Evolutionary conservation across 2,113 vertebrate species (phyloP), one percentile per base, ranked within the genome.

Genomic region (Poeciliopsis prolifica): DNA sequence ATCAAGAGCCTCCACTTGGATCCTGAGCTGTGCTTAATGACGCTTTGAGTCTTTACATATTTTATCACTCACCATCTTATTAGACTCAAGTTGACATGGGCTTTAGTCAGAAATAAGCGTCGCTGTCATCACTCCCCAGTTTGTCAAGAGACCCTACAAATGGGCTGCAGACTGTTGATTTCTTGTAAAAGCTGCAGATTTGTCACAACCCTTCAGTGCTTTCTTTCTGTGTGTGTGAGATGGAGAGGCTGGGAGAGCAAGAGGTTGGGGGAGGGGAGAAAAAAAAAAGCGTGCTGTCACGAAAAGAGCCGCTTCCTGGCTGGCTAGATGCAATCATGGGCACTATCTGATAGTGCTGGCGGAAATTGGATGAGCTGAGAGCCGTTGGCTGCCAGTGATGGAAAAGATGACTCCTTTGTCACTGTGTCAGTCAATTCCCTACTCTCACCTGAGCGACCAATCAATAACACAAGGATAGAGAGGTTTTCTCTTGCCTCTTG

Each of bases 341-440:
- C 83, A 86, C 89, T 92, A 92, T 93, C 93, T 92, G 93, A 94
- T 94, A 88, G 89, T 68, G 61, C 86, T 63, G 65, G 86, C 91
- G 93, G 93, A 95, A 93, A 94, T 94, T 93, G 93, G 92, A 92
- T 92, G 92, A 94, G 93, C 90, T 82, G 81, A 88, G 86, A 88
- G 85, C 89, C 44, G 75, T 81, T 92, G 77, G 88, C 83, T 84
- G 86, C 90, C 85, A 71, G 81, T 92, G 93, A 94, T 95, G 93
- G 93, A 89, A 94, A 92, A 93, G 93, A 94, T 94, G 94, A 94
- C 92, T 94, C 93, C 87, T 94, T 93, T 93, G 89, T 94, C 91
- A 94, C 92, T 92, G 91, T 91, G 93, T 93, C 94, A 93, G 92
- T 94, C 92, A 93, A 92, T 93, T 91, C 89, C 83, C 78, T 72